Evolutionary conservation across 2,888 invertebrate genomes (phyloP), one percentile per base, ranked within the genome.

Genomic region (Ornithoptera priamus): DNA sequence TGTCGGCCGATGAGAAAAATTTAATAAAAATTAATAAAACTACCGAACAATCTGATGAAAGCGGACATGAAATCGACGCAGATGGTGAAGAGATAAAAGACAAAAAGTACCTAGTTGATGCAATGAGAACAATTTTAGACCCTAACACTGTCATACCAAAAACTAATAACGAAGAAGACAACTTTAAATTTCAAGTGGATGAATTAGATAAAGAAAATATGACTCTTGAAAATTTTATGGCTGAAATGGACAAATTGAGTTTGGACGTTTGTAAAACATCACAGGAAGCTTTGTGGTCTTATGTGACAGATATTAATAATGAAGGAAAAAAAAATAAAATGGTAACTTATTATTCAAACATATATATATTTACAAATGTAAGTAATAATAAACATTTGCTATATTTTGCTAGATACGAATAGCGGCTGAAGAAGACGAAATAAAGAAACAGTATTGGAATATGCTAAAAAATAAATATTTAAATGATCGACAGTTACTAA

Each of bases 381-480:
- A 15, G 46, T 15, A 1, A 15, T 46, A 46, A 56, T n/a, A 5
- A 20, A 56, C 18, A 39, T 66, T 71, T 61, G 69, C 17, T 57
- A 50, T 56, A 62, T 50, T 46, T 46, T 74, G 83, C 72, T 72
- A 92, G 92, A 82, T 91, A 10, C 80, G 82, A 6, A 86, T 90
- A 69, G 87, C 90, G 58, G 89, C 89, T 0, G 88, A 89, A 80
- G 92, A 92, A 81, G 91, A 92, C 71, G 89, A 90, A 81, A 88
- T 91, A 59, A 92, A 92, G 69, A 90, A 87, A 68, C 85, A 88
- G 68, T 92, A 92, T 75, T 92, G 92, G 92, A 84, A 84, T 62
- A 85, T 89, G 71, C 70, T 92, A 57, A 92, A 91, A 76, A 85
- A 81, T 53, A 89, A 90, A 78, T 92, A 90, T 78, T 77, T 87